Evolutionary conservation across 2,113 vertebrate genomes (phyloP).

Genomic region (Vulpes vulpes): DNA sequence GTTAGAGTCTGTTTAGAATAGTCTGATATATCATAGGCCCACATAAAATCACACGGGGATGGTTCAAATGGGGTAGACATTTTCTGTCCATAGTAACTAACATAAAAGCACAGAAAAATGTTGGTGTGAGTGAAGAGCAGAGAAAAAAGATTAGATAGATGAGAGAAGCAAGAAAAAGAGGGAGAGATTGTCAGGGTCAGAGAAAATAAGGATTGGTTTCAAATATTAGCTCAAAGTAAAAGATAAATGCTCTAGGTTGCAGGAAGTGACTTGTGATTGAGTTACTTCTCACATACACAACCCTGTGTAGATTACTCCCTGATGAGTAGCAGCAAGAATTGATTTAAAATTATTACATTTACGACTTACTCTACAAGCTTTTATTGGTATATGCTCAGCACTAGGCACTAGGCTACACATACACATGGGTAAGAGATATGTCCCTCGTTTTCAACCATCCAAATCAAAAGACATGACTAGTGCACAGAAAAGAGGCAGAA

Average conservation of each 20-base stretch:
- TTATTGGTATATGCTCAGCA: neutral
- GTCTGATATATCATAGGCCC: neutral
- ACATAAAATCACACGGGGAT: neutral
- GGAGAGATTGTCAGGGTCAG: neutral
- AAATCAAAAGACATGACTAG: neutral
- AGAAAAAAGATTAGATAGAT: neutral
- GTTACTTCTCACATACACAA: neutral
- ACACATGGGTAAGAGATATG: neutral
- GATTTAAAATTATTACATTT: neutral
- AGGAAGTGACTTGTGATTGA: neutral
- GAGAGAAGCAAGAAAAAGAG: neutral
- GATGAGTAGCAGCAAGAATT: neutral
- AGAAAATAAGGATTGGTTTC: slow-evolving; percentile 21
- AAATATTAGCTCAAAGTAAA: neutral
- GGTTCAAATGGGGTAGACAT: neutral
- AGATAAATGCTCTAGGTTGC: neutral
- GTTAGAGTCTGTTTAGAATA: neutral
- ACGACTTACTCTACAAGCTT: neutral
- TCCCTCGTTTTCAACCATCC: neutral
- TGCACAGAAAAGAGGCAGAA: neutral
- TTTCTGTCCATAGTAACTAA: neutral
- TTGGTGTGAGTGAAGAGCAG: neutral
- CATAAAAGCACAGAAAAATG: slow-evolving; percentile 22
- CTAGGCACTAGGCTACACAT: neutral
- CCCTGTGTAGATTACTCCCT: neutral